Evolutionary conservation across 2,888 invertebrate genomes (phyloP).

Genomic region (Cenopis cana): DNA sequence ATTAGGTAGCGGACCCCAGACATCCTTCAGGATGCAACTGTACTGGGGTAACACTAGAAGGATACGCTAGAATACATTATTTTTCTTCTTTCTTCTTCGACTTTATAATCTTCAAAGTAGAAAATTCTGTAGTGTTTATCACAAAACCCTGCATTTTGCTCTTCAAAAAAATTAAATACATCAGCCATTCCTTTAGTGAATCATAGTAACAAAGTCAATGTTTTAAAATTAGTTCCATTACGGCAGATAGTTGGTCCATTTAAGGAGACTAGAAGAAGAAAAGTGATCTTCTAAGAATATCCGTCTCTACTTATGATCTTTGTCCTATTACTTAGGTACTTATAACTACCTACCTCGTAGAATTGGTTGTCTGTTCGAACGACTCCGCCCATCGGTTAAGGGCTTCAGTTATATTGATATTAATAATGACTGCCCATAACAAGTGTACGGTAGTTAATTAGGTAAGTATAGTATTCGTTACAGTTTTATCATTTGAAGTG

Average conservation of each 20-base stretch:
- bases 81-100: no score
- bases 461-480: conserved; percentile 50
- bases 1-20: no score
- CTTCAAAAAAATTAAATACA: no score
- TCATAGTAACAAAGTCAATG: not conserved
- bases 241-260: not conserved
- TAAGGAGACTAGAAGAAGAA: not conserved
- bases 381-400: conserved; percentile 47
- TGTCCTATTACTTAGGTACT: not conserved
- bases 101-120: no score
- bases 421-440: conserved; percentile 50
- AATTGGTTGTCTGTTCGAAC: conserved; percentile 10
- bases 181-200: no score
- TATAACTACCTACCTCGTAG: not conserved
- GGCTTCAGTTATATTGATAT: conserved; percentile 46
- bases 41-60: no score
- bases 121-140: no score
- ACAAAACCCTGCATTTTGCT: no score
- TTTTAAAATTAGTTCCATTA: conserved; percentile 37
- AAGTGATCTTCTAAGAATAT: not conserved
- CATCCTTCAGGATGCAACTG: no score
- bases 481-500: conserved; percentile 26
- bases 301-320: conserved; percentile 9
- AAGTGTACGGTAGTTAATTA: conserved; percentile 50
- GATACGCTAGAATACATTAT: no score